A percentile compares a stretch with the other conserved stretches of the same genome.
Evolutionary conservation across 2,113 vertebrate species (phyloP).

Genomic region (Sakesphorus luctuosus): DNA sequence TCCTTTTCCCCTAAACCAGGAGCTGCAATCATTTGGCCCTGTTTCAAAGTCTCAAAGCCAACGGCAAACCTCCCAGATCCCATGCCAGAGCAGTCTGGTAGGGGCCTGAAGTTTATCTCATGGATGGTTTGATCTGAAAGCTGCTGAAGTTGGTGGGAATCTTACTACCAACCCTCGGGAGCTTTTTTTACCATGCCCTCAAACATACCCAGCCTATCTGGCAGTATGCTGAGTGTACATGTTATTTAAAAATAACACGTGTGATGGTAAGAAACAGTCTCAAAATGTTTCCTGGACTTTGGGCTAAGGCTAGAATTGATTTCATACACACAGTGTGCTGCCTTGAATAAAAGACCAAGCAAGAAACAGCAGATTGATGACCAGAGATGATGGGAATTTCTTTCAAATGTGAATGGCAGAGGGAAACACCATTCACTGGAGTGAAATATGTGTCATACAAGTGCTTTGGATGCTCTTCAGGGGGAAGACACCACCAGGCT

Average conservation of each 20-base stretch:
- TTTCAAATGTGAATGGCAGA: background rate
- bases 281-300: background rate
- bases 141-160: background rate
- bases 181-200: background rate
- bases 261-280: background rate
- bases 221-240: background rate
- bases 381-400: background rate
- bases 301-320: background rate
- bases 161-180: background rate
- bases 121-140: background rate
- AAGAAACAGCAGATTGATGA: background rate
- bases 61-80: constrained; percentile 28
- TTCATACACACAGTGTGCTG: background rate
- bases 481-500: background rate
- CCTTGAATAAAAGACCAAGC: background rate
- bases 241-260: background rate
- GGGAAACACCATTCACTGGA: background rate
- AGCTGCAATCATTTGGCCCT: constrained; percentile 32
- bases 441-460: accelerated
- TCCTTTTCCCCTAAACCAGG: constrained; percentile 46
- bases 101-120: background rate
- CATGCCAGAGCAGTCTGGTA: constrained; percentile 1
- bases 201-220: background rate
- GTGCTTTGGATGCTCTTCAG: background rate
- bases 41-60: constrained; percentile 55